phyloP scores from a whole-genome alignment of 2,113 vertebrate species.

The Pterophyllum scalare region DNA sequence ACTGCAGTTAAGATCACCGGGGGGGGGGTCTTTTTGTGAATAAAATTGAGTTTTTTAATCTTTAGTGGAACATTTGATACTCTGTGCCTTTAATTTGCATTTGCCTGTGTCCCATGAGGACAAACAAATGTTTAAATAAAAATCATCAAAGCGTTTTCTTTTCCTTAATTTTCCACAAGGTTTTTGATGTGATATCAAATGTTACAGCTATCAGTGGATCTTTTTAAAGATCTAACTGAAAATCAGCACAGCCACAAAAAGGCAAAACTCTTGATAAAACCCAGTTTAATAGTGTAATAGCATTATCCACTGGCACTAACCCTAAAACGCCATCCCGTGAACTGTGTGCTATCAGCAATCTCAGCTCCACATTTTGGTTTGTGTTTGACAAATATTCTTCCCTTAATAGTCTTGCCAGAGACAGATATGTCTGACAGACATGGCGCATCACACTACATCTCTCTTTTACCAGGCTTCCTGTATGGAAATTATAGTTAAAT shows the following conservation, averaged over 20 bases:
- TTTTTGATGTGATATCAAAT: not conserved
- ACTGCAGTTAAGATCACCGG: constrained; percentile 3
- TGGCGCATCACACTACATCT: constrained; percentile 47
- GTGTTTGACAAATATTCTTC: constrained; percentile 56
- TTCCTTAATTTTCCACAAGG: not conserved
- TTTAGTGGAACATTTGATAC: constrained; percentile 3
- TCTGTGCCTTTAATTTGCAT: constrained; percentile 6
- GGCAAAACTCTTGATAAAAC: not conserved
- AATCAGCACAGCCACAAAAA: not conserved
- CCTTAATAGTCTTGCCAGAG: constrained; percentile 56
- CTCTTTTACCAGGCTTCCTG: constrained; percentile 36
- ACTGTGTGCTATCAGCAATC: constrained; percentile 32
- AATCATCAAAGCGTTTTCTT: constrained; percentile 6
- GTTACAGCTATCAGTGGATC: constrained; percentile 1
- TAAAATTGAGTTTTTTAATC: constrained; percentile 38
- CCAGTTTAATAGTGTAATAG: constrained; percentile 10
- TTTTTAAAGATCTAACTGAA: not conserved
- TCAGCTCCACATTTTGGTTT: not conserved
- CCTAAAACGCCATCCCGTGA: constrained; percentile 14
- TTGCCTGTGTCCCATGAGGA: not conserved
- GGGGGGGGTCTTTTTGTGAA: not conserved
- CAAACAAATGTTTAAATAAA: constrained; percentile 3
- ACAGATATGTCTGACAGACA: constrained; percentile 60
- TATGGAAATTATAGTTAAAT: constrained; percentile 62
- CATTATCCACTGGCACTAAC: constrained; percentile 10